Base-by-base conservation (phyloP, 2,113 vertebrate species). In the Cyprinodon brontotheroides region DNA sequence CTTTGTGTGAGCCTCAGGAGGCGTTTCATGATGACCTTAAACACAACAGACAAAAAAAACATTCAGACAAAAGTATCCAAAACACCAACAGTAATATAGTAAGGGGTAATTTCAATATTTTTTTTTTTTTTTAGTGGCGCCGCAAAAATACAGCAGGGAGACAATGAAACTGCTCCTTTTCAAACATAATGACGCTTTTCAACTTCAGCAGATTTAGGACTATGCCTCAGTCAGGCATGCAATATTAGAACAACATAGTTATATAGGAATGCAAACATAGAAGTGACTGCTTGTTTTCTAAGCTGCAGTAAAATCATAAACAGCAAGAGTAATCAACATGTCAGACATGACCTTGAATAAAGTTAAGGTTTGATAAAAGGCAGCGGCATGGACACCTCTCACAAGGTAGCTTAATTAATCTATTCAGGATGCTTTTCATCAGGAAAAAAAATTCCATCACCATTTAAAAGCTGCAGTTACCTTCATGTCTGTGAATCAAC, bases 21-120 rank as follows among this genome's bases (percentile, higher is more conserved):
- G 98, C 0, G 94, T 98, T 91, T 99, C 98, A 9, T 99, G 98
- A 85, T 99, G 98, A 72, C 98, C 97, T 99, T 75, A 39, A 48
- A 74, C 11, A 22, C n/a, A 38, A 40, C 7, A 45, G 37, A 3
- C 1, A 67, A 39, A n/a, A 60, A 39, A 1, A 22, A 57, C 20
- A 39, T 57, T 20, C 20, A 57, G 48, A n/a, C n/a, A n/a, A 11
- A 36, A 36, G 13, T 36, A 17, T 53, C 48, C 14, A 38, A 50
- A 50, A n/a, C 20, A 57, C 50, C 50, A 20, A 57, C 50, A n/a
- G 20, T 17, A 57, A 57, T 14, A n/a, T 41, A 6, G 4, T 4
- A 41, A 41, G 9, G 41, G 41, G 9, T 3, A 41, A 4, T 6
- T 41, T 41, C 41, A 1, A 9, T 3, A 1, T 6, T 41, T 4